Conservation (phyloP, 2,797 vertebrate species). For the Enteromius treurensis region DNA sequence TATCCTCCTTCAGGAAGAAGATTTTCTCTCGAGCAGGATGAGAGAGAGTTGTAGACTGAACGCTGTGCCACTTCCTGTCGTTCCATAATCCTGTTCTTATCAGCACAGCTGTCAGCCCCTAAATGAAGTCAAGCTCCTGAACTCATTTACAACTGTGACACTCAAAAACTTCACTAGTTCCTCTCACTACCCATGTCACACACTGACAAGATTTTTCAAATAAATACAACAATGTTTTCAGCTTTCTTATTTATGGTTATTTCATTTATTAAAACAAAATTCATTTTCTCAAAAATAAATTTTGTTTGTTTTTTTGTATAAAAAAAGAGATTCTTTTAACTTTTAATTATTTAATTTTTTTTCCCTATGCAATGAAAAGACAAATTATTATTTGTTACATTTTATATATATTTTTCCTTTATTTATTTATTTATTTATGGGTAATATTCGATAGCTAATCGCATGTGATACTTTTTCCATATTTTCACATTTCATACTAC, state of each 20-base stretch:
- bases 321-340: no score
- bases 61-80: slow-evolving; percentile 41
- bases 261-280: neutral
- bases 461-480: neutral
- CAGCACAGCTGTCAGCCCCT: slow-evolving; percentile 66
- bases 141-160: slow-evolving; percentile 66
- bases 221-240: neutral
- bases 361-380: neutral
- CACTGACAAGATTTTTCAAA: neutral
- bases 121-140: slow-evolving; percentile 71
- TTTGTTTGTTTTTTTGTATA: neutral
- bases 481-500: neutral
- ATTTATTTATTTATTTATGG: neutral
- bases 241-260: neutral
- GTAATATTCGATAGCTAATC: neutral
- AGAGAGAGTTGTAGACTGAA: slow-evolving; percentile 33
- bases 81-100: slow-evolving; percentile 64
- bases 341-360: no score
- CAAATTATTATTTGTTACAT: neutral
- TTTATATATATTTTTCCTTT: neutral
- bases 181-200: slow-evolving; percentile 40
- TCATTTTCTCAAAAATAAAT: no score
- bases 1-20: slow-evolving; percentile 22
- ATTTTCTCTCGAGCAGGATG: slow-evolving; percentile 26
- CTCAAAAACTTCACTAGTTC: slow-evolving; percentile 65